Conservation (phyloP, 2,888 invertebrate species). For the Malacosoma neustria region DNA sequence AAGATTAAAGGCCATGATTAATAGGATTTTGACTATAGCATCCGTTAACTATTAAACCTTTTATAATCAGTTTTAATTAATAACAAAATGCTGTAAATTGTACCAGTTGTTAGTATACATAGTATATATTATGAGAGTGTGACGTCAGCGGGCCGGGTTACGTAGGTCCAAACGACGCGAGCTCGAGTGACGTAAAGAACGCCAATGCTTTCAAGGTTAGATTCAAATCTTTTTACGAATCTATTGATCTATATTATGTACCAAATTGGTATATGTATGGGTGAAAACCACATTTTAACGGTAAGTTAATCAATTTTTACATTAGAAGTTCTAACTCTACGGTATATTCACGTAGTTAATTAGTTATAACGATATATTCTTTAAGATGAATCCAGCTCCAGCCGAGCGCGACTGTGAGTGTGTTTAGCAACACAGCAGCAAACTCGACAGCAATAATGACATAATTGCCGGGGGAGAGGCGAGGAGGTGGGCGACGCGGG, state of each 20-base stretch:
- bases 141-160: not conserved
- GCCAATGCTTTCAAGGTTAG: not conserved
- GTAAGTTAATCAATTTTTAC: too few species aligned
- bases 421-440: slow-evolving; percentile 60
- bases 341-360: too few species aligned
- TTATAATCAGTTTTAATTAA: too few species aligned
- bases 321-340: too few species aligned
- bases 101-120: not conserved
- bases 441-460: slow-evolving; percentile 59
- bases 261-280: not conserved
- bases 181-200: not conserved
- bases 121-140: not conserved
- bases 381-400: slow-evolving; percentile 41
- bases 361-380: too few species aligned
- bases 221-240: not conserved
- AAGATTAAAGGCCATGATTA: too few species aligned
- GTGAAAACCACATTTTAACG: too few species aligned
- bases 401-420: slow-evolving; percentile 49
- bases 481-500: slow-evolving; percentile 37
- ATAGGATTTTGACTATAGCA: too few species aligned
- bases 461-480: slow-evolving; percentile 52
- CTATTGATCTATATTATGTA: not conserved
- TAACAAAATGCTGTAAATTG: too few species aligned
- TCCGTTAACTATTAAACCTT: too few species aligned
- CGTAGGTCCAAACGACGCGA: not conserved